Base-by-base conservation (phyloP, 2,113 vertebrate species). In the Psilopsiagon aurifrons region DNA sequence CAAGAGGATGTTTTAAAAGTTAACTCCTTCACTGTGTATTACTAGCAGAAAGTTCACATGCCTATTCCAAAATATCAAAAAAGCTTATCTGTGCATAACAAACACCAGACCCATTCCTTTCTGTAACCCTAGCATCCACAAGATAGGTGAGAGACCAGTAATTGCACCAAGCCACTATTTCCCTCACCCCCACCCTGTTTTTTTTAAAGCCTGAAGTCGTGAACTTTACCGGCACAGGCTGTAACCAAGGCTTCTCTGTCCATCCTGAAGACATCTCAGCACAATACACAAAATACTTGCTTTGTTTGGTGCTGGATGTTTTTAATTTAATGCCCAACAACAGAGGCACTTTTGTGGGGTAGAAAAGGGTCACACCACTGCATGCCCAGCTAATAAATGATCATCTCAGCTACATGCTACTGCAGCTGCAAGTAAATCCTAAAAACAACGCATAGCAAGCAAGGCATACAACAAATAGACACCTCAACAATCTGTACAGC, bases 251-350 rank as follows among this genome's bases (percentile, higher is more conserved):
- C 66, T n/a, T 27, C 78, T 94, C 86, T 91, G 66, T 84, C 73
- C 55, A 49, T 81, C 93, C 79, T 95, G 90, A 96, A 96, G 86
- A 90, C 76, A 83, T 52, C 51, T 59, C 52, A 90, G 73, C 15
- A 96, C 92, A 97, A 94, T 75, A 86, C 77, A 93, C 86, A 96
- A 89, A 96, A 85, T 24, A 85, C 84, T 96, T 86, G 47, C 95
- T 94, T 97, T 97, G 95, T 96, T 83, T 83, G 15, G 29, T 41
- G 52, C 55, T 90, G 75, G 76, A 81, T 81, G 80, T 41, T 78
- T 90, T 95, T 82, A 84, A 76, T 95, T 93, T 92, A 71, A 95
- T 47, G 60, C 47, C 33, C 43, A 71, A 47, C 47, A 96, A 96
- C 92, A 96, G 88, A 86, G 80, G 69, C 86, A 94, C 54, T 96